A percentile compares a stretch with the other conserved stretches of the same genome.
Evolutionary conservation across 2,888 invertebrate genomes (phyloP).

Genomic region (Fragum whitleyi): DNA sequence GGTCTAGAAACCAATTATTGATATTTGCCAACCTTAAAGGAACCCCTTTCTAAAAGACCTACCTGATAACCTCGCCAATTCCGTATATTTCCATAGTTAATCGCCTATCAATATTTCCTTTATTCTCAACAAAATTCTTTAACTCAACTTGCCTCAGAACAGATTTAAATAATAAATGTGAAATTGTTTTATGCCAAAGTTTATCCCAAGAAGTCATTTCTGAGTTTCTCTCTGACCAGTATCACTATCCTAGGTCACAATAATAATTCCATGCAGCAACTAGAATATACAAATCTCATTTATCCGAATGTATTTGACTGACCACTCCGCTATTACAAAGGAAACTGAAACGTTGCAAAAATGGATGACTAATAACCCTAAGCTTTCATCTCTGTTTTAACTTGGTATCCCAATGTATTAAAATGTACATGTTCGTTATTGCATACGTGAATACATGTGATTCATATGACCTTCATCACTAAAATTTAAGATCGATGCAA

Average conservation of each 20-base stretch:
- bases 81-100: neutral
- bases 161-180: constrained; percentile 7
- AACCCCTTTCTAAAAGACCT: no score
- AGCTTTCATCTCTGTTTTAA: neutral
- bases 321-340: neutral
- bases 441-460: neutral
- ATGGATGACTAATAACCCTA: neutral
- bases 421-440: neutral
- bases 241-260: no score
- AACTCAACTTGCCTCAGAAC: constrained; percentile 14
- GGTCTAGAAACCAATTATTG: no score
- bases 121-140: constrained; percentile 9
- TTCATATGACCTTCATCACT: neutral
- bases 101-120: neutral
- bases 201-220: constrained; percentile 19
- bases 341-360: no score
- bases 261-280: no score
- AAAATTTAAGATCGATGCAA: neutral
- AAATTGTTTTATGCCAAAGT: constrained; percentile 10
- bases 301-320: neutral
- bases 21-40: no score
- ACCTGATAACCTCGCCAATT: constrained; percentile 3
- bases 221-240: no score
- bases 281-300: no score
- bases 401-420: neutral